Percentiles rank a stretch among this genome's conserved stretches.
phyloP scores from a whole-genome alignment of 2,888 invertebrate genomes.

The Aspidiotus destructor region DNA sequence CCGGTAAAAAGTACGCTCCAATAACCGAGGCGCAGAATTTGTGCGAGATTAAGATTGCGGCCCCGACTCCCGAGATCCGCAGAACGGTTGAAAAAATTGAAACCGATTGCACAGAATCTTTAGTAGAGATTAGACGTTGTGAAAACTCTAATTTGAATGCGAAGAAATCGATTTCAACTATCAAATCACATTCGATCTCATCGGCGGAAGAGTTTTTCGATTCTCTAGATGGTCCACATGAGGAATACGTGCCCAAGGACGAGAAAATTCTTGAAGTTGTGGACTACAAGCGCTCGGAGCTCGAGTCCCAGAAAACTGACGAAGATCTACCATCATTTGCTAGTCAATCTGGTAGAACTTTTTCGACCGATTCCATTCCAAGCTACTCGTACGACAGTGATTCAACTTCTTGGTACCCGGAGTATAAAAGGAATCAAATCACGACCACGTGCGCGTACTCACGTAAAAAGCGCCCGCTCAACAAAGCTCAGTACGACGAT shows the following conservation, averaged over 20 bases:
- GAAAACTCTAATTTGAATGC: too few relatives aligned
- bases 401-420: slow-evolving; percentile 17
- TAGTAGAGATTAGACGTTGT: too few relatives aligned
- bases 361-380: slow-evolving; percentile 15
- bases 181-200: too few relatives aligned
- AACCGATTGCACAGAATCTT: too few relatives aligned
- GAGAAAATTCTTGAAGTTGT: slow-evolving; percentile 9
- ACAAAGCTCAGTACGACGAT: slow-evolving; percentile 16
- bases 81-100: too few relatives aligned
- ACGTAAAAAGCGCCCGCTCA: neutral
- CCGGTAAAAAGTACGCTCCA: too few relatives aligned
- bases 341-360: slow-evolving; percentile 5
- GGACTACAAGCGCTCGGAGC: neutral
- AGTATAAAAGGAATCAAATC: slow-evolving; percentile 14
- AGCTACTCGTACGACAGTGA: slow-evolving; percentile 6
- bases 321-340: slow-evolving; percentile 13
- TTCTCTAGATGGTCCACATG: neutral
- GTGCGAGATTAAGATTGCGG: too few relatives aligned
- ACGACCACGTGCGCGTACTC: neutral
- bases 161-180: too few relatives aligned
- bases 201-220: slow-evolving; percentile 8
- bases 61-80: too few relatives aligned
- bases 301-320: slow-evolving; percentile 16
- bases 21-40: too few relatives aligned
- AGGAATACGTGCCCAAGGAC: neutral